Percentiles rank a stretch among this genome's conserved stretches.
These are phyloP conservation scores for Nothobranchius furzeri DNA, from an alignment of 2,113 vertebrate genomes.

Conservation along the genomic window DNA sequence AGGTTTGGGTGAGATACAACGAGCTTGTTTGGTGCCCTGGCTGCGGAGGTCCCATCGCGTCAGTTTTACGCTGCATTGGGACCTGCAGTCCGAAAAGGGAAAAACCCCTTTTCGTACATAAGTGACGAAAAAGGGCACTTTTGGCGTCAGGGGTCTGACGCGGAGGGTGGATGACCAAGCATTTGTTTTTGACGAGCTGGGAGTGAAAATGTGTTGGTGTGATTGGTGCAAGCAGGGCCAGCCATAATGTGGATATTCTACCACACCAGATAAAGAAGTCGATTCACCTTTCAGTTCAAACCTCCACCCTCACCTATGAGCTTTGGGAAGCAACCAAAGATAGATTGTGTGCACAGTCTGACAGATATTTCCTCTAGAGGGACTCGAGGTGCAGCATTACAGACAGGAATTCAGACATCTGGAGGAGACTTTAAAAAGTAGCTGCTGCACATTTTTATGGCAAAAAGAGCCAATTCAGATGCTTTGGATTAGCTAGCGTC, in stretches of 20 bases:
- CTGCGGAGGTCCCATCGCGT: no score
- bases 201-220: no score
- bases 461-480: not conserved
- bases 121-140: no score
- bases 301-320: slow-evolving; percentile 5
- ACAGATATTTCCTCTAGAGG: not conserved
- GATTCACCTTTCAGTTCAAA: not conserved
- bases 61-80: no score
- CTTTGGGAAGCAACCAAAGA: not conserved
- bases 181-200: no score
- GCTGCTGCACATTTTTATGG: not conserved
- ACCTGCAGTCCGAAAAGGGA: no score
- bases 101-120: no score
- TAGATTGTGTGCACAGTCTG: not conserved
- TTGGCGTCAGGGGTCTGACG: no score
- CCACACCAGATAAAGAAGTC: not conserved
- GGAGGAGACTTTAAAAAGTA: not conserved
- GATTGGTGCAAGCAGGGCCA: not conserved
- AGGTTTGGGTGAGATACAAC: no score
- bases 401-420: slow-evolving; percentile 6
- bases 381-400: not conserved
- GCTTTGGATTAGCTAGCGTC: slow-evolving; percentile 11
- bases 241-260: not conserved
- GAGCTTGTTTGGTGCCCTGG: no score
- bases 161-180: no score